Conservation (phyloP, 2,113 vertebrate genomes). For the Rhinoderma darwinii region DNA sequence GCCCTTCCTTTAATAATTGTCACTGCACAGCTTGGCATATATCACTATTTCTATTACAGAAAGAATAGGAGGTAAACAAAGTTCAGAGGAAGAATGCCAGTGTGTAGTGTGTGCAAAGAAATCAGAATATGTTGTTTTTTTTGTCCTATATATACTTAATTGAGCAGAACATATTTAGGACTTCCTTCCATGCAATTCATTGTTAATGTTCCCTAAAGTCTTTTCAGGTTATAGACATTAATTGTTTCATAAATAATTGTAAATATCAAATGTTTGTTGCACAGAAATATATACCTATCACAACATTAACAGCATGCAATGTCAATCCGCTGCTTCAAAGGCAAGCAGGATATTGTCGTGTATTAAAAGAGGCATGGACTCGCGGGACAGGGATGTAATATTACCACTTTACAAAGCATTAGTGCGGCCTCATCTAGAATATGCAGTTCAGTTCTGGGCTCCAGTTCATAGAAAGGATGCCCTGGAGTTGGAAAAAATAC, state of each 20-base stretch:
- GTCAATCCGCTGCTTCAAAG: no score
- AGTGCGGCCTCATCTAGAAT: no score
- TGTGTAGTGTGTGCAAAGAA: neutral
- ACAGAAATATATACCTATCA: neutral
- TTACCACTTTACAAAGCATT: no score
- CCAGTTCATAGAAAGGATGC: no score
- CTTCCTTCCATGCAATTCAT: slow-evolving; percentile 38
- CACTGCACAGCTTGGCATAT: slow-evolving; percentile 70
- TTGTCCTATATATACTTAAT: slow-evolving; percentile 7
- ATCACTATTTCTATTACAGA: slow-evolving; percentile 63
- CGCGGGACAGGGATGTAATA: no score
- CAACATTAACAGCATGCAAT: no score
- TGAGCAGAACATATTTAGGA: neutral
- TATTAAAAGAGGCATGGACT: no score
- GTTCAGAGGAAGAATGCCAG: slow-evolving; percentile 61
- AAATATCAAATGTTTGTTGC: neutral
- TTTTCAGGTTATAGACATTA: slow-evolving; percentile 5
- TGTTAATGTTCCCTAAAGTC: slow-evolving; percentile 35
- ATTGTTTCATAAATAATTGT: neutral
- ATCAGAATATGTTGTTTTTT: neutral
- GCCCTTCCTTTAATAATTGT: slow-evolving; percentile 79
- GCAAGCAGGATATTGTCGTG: no score
- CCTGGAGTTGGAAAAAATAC: no score
- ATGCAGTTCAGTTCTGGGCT: no score
- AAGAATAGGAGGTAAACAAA: slow-evolving; percentile 69